Evolutionary conservation across 1,140 invertebrate genomes (phyloP), one percentile per base, ranked within the genome.

Genomic region (Planococcus citri): DNA sequence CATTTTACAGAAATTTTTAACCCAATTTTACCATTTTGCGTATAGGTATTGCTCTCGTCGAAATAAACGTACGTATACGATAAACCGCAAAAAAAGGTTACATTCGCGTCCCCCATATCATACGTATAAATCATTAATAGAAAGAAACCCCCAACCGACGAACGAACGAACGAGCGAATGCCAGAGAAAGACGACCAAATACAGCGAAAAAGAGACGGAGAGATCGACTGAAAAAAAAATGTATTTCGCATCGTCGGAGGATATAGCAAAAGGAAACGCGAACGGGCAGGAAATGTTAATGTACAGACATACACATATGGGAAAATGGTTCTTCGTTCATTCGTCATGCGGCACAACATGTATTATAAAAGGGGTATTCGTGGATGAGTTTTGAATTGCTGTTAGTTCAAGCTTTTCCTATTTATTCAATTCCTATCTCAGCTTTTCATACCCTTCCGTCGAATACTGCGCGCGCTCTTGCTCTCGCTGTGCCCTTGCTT

Each of bases 231-330:
- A 33, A 33, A 33, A 33, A 33, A 33, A 33, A 33, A 51, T 20
- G 41, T 51, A 51, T 51, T 51, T 51, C n/a, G 41, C 41, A 33
- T 33, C 29, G 29, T 33, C n/a, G n/a, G n/a, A 51, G 41, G 41
- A 51, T 51, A 51, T 51, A 51, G 41, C n/a, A 51, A 51, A 51
- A 51, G 41, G 41, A 51, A 51, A 51, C 41, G 41, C 41, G 41
- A 51, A 51, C 41, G 41, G n/a, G 41, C 41, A 51, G 41, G 41
- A 51, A 51, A 51, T 51, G 41, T 51, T 51, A 51, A 51, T 51
- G 41, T 51, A 51, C 41, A 51, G 10, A 51, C 41, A 20, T 51
- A 51, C 41, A 51, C 41, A 51, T 51, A 51, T 51, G 41, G 41
- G 41, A 51, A 51, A 51, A 51, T 51, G 41, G 41, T 51, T 51